Percentiles rank a stretch among this genome's conserved stretches.
Evolutionary conservation across 1,140 invertebrate species (phyloP).

Genomic region (Philotrypesis tridentata): DNA sequence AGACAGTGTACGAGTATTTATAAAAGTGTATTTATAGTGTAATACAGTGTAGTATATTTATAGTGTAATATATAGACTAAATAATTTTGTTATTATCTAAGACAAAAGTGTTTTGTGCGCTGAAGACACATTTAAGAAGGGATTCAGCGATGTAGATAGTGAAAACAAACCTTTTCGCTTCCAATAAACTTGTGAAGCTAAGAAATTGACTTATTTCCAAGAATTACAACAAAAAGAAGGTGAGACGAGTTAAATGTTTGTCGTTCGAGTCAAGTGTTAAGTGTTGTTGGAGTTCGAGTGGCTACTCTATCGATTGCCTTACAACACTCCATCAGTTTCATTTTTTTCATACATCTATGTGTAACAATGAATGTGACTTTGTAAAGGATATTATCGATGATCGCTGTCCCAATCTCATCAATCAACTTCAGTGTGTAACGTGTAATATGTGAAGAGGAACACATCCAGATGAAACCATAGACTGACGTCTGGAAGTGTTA

Average conservation of each 20-base stretch:
- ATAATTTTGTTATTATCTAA: too few relatives aligned
- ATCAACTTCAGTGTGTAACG: slow-evolving; percentile 2
- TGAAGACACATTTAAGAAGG: slow-evolving; percentile 88
- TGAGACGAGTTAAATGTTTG: slow-evolving; percentile 98
- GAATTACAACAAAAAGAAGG: slow-evolving; percentile 97
- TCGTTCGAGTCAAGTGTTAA: slow-evolving; percentile 96
- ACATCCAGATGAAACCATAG: slow-evolving; percentile 41
- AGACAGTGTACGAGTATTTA: too few relatives aligned
- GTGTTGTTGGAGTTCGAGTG: too few relatives aligned
- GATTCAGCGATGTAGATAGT: slow-evolving; percentile 94
- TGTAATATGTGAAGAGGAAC: slow-evolving; percentile 14
- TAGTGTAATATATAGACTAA: too few relatives aligned
- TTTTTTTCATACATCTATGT: neutral
- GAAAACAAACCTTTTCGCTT: slow-evolving; percentile 95
- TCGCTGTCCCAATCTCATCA: neutral
- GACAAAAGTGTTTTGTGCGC: too few relatives aligned
- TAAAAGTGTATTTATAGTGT: too few relatives aligned
- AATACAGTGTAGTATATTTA: too few relatives aligned
- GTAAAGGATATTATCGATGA: slow-evolving; percentile 3
- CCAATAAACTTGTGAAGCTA: slow-evolving; percentile 96
- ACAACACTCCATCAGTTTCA: too few relatives aligned
- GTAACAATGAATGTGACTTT: neutral
- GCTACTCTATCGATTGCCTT: too few relatives aligned
- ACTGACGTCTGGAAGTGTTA: slow-evolving; percentile 17
- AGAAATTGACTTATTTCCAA: slow-evolving; percentile 89